Evolutionary conservation across 2,113 vertebrate species (phyloP).

Genomic region (Agelaius phoeniceus): DNA sequence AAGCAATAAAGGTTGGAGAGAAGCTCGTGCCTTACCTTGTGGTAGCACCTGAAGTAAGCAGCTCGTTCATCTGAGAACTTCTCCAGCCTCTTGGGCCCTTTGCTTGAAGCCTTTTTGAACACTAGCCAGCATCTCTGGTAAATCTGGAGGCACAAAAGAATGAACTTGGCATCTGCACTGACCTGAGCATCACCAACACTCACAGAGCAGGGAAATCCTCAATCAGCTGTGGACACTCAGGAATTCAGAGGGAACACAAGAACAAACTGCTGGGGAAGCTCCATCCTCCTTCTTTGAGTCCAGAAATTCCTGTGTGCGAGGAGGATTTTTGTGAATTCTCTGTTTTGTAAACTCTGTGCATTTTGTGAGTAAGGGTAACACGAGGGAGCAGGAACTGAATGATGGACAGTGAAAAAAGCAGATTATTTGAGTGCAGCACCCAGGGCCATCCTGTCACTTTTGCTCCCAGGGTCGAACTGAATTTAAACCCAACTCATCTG

Average conservation of each 20-base stretch:
- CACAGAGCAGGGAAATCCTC: neutral
- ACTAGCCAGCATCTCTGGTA: conserved; percentile 87
- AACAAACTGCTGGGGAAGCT: neutral
- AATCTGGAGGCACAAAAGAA: conserved; percentile 76
- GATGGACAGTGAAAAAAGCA: neutral
- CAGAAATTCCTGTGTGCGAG: neutral
- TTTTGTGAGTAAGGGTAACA: fast-evolving
- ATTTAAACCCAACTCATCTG: neutral
- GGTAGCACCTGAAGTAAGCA: conserved; percentile 83
- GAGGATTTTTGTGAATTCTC: neutral
- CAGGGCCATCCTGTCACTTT: neutral
- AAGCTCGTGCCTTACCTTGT: conserved; percentile 75
- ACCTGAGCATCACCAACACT: neutral
- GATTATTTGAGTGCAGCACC: neutral
- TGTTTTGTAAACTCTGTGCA: fast-evolving
- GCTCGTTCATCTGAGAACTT: conserved; percentile 86
- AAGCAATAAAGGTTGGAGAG: neutral
- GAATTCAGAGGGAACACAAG: neutral
- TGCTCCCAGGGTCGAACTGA: neutral
- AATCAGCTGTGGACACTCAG: neutral
- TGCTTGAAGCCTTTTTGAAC: conserved; percentile 86
- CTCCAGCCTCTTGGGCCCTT: conserved; percentile 85
- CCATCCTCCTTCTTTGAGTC: neutral
- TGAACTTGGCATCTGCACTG: neutral
- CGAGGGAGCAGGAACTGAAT: neutral